A percentile compares a stretch with the other conserved stretches of the same genome.
phyloP scores from a whole-genome alignment of 1,140 invertebrate genomes.

The Helicoverpa zea region DNA sequence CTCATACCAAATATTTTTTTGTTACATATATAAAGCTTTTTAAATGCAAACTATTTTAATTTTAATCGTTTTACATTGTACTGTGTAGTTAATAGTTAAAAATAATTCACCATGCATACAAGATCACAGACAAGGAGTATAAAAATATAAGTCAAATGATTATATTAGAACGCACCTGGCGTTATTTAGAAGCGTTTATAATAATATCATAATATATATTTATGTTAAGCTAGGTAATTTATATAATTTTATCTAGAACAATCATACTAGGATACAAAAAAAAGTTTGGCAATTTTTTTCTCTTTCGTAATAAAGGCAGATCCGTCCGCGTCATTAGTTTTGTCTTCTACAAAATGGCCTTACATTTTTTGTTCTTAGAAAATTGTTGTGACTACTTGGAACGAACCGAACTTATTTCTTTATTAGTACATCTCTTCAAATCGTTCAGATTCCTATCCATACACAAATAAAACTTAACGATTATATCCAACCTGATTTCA shows the following conservation, averaged over 20 bases:
- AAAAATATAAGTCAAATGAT: constrained; percentile 43
- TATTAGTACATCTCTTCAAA: not conserved
- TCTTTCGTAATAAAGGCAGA: not conserved
- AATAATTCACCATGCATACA: constrained; percentile 24
- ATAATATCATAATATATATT: constrained; percentile 7
- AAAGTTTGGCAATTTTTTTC: constrained; percentile 13
- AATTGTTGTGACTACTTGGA: too few relatives aligned
- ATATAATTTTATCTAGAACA: constrained; percentile 7
- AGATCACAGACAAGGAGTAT: constrained; percentile 61
- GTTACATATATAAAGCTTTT: not conserved
- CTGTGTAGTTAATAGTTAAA: constrained; percentile 29
- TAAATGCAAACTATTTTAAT: constrained; percentile 23
- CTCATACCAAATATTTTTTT: not conserved
- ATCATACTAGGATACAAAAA: constrained; percentile 23
- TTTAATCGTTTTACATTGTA: constrained; percentile 27
- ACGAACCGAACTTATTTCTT: not conserved
- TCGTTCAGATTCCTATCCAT: constrained; percentile 11
- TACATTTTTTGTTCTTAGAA: too few relatives aligned
- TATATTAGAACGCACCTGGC: constrained; percentile 20
- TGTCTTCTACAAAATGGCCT: too few relatives aligned
- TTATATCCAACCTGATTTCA: constrained; percentile 4
- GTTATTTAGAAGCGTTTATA: constrained; percentile 27
- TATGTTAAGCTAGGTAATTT: constrained; percentile 13
- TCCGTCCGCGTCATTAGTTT: not conserved
- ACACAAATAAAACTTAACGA: not conserved